These are phyloP conservation scores for Cryptophagus acutangulus DNA, from an alignment of 2,888 invertebrate genomes.

Conservation along the genomic window DNA sequence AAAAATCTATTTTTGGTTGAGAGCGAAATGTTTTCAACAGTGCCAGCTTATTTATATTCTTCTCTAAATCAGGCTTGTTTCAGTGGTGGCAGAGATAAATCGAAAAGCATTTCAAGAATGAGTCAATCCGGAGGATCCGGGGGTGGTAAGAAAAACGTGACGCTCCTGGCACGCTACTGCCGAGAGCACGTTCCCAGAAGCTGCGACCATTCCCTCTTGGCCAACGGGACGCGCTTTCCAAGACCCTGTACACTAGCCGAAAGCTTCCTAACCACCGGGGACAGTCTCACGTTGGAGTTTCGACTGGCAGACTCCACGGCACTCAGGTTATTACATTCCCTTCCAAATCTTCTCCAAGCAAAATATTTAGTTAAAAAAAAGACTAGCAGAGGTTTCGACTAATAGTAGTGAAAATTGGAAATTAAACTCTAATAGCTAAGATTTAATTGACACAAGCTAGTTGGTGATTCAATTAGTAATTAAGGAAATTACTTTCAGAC, in stretches of 20 bases:
- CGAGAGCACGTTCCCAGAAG: constrained; percentile 75
- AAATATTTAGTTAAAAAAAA: not conserved
- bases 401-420: not conserved
- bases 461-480: too few species aligned
- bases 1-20: too few species aligned
- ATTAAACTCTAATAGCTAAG: not conserved
- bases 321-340: constrained; percentile 61
- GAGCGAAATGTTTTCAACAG: too few species aligned
- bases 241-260: constrained; percentile 73
- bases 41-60: too few species aligned
- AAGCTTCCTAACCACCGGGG: constrained; percentile 77
- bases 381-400: not conserved
- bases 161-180: constrained; percentile 75
- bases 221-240: constrained; percentile 51
- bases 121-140: constrained; percentile 48
- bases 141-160: constrained; percentile 56
- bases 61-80: constrained; percentile 25
- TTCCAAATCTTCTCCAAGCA: too few species aligned
- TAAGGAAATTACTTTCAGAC: too few species aligned
- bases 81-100: constrained; percentile 39
- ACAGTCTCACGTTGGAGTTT: constrained; percentile 74
- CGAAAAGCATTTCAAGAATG: constrained; percentile 31
- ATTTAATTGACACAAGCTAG: not conserved
- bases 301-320: constrained; percentile 78
- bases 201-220: constrained; percentile 75